Evolutionary conservation across 92 coral and sea anemone species (phyloP), one percentile per base, ranked within the genome.

Genomic region (Porites rus): DNA sequence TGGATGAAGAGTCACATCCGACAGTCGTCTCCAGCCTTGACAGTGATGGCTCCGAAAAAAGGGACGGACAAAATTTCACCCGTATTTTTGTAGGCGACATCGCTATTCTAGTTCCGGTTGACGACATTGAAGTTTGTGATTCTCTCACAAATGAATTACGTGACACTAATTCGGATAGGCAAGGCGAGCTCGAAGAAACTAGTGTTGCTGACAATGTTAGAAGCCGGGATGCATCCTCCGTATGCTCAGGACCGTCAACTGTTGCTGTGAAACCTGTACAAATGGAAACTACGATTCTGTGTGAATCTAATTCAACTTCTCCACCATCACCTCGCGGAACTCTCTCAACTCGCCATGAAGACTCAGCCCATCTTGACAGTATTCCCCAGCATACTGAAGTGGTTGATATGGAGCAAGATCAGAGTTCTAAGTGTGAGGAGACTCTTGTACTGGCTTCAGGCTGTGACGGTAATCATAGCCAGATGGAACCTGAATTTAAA

Each of bases 31-130:
- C 59, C 10, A 51, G 58, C 51, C 31, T 28, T 19, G 4, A 51
- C 7, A 31, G 62, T n/a, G 77, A 72, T 31, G 17, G 46, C 11
- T 72, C 87, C 8, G 22, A 25, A 2, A 6, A 31, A 50, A 24
- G 62, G 51, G 73, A n/a, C 20, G 90, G 65, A 6, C 64, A 73
- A 25, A 80, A 86, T 28, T 86, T 80, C 72, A 76, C 91, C 61
- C 90, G 88, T 14, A 88, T 96, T 19, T 83, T 80, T 54, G 84
- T 96, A 16, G 98, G 98, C 0, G 98, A 96, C 88, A 88, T 96
- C 54, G 77, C 91, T 10, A 96, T 96, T 58, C 82, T 76, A 43
- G 98, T 96, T 14, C 98, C 98, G 6, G 82, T 91, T 59, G 86
- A 90, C 59, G 61, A 65, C 53, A 21, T 46, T 18, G 22, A 18